Evolutionary conservation across 2,797 vertebrate species (phyloP), one percentile per base, ranked within the genome.

Genomic region (Eulemur albifrons): DNA sequence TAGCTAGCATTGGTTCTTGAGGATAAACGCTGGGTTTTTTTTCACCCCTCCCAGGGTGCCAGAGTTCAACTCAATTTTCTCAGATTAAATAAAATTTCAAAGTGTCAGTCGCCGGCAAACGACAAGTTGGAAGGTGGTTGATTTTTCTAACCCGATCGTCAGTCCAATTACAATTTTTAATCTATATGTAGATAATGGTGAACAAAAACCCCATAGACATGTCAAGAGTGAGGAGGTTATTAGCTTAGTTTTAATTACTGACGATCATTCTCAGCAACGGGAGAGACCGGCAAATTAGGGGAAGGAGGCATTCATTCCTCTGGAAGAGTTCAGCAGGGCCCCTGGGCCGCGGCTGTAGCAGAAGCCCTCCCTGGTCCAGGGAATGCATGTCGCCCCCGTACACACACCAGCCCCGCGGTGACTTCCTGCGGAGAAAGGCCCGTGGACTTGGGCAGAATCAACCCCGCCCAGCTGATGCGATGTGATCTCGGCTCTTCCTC

Each of bases 181-280:
- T 99, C 99, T 99, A 99, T 99, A 99, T 99, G 99, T 99, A 99
- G 99, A 99, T 99, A 99, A 99, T 99, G 99, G 99, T 97, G 99
- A 99, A 99, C 98, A 98, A 99, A 99, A 99, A 99, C 99, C 99
- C 99, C 99, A 99, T 99, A 99, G 99, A 99, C 99, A 99, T 99
- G 99, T 99, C 99, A 99, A 98, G 99, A 99, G 99, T 98, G 99
- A 99, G 99, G 99, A 99, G 99, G 99, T 99, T 99, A 99, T 99
- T 99, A 99, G 99, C 99, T 99, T 99, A 99, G 99, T 99, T 99
- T 99, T 99, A 99, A 99, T 99, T 99, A 99, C 99, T 99, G 99
- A 99, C 99, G 98, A 99, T 99, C 99, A 99, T 99, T 99, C 98
- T 98, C 87, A 97, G 98, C 98, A 98, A 97, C 96, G 48, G 63